These are phyloP conservation scores for Bombus soroeensis DNA, from an alignment of 1,140 invertebrate genomes.

Conservation along the genomic window DNA sequence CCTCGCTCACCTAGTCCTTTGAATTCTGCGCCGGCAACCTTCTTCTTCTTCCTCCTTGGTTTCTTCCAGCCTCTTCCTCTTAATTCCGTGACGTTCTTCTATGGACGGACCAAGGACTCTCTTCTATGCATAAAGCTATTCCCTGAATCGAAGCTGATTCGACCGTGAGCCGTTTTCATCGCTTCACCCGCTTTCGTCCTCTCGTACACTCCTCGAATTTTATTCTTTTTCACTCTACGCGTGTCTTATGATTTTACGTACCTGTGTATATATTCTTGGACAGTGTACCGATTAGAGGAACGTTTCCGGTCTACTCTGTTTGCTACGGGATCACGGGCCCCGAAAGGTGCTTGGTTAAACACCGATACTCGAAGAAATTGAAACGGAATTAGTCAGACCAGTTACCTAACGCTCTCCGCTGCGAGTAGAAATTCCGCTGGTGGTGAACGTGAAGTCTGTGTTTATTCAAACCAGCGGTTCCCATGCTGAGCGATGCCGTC, in stretches of 20 bases:
- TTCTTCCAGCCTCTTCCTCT: slow-evolving; percentile 5
- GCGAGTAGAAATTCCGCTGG: background rate
- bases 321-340: too few species aligned
- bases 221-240: background rate
- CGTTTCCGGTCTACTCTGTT: background rate
- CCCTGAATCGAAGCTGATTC: slow-evolving; percentile 52
- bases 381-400: background rate
- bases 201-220: background rate
- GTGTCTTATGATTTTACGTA: too few species aligned
- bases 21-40: slow-evolving; percentile 74
- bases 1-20: slow-evolving; percentile 79
- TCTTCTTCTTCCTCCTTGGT: slow-evolving; percentile 20
- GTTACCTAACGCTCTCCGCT: background rate
- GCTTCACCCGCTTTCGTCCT: background rate
- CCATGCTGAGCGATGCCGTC: background rate
- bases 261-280: too few species aligned
- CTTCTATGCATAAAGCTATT: slow-evolving; percentile 6
- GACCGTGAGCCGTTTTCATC: background rate
- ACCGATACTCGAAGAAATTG: background rate
- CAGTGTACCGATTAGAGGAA: too few species aligned
- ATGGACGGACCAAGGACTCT: slow-evolving; percentile 61
- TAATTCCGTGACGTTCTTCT: slow-evolving; percentile 6
- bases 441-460: background rate
- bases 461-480: slow-evolving; percentile 18
- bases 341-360: background rate